These are phyloP conservation scores for Diachasma alloeum DNA, from an alignment of 1,140 invertebrate species.

Conservation along the genomic window DNA sequence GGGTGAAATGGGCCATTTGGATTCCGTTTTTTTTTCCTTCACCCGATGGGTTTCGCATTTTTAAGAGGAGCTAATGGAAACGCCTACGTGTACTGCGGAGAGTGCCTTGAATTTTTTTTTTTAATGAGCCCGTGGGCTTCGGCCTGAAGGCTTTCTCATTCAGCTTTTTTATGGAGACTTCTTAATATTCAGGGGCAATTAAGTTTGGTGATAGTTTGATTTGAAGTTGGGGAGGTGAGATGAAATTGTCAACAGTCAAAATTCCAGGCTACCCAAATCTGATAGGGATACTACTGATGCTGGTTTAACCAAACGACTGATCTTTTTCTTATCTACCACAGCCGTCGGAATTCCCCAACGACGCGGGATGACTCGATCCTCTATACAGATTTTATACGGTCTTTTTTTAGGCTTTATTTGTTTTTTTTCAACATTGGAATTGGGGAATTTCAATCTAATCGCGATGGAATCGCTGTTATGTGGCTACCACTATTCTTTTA, in stretches of 20 bases:
- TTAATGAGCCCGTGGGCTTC: neutral
- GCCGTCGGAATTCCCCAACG: constrained; percentile 15
- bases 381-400: too few relatives aligned
- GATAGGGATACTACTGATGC: neutral
- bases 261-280: constrained; percentile 28
- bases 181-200: neutral
- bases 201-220: neutral
- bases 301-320: neutral
- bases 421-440: neutral
- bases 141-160: neutral
- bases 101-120: neutral
- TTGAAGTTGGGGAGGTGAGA: neutral
- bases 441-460: constrained; percentile 29
- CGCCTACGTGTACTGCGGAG: neutral
- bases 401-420: too few relatives aligned
- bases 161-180: neutral
- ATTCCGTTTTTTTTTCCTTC: neutral
- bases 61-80: neutral
- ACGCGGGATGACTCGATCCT: neutral
- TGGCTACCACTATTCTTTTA: constrained; percentile 5
- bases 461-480: constrained; percentile 13
- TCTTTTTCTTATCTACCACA: neutral
- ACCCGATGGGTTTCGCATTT: neutral
- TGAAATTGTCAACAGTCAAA: constrained; percentile 30
- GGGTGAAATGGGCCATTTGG: neutral